Evolutionary conservation across 2,888 invertebrate genomes (phyloP).

Genomic region (Vannuccia rotundouncinata): DNA sequence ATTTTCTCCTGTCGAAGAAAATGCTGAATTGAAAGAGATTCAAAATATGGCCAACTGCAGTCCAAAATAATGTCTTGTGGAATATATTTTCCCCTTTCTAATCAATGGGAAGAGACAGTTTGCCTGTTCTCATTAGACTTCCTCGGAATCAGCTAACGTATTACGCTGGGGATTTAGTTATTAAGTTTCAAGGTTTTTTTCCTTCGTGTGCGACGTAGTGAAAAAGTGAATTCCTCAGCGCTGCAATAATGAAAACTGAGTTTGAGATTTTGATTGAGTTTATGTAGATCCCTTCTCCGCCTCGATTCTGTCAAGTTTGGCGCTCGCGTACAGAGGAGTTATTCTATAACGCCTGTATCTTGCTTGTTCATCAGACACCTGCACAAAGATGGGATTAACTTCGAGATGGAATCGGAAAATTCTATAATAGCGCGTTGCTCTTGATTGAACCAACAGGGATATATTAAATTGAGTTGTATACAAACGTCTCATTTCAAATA

Average conservation of each 20-base stretch:
- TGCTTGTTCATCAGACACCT: neutral
- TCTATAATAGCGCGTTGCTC: neutral
- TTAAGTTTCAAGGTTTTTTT: conserved; percentile 7
- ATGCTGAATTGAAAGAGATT: conserved; percentile 20
- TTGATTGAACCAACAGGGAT: neutral
- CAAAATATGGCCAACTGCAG: conserved; percentile 3
- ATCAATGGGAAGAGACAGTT: conserved; percentile 8
- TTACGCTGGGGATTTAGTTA: conserved; percentile 14
- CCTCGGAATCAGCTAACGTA: neutral
- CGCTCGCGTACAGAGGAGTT: neutral
- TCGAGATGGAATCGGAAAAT: conserved; percentile 2
- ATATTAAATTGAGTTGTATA: neutral
- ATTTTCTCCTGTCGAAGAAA: conserved; percentile 7
- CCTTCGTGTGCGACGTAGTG: neutral
- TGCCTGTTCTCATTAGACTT: neutral
- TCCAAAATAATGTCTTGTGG: neutral
- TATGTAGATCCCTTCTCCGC: neutral
- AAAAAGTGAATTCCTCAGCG: neutral
- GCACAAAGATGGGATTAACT: conserved; percentile 13
- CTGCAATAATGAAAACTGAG: neutral
- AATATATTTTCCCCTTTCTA: neutral
- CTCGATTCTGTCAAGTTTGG: neutral
- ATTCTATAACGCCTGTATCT: neutral
- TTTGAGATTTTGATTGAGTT: conserved; percentile 7
- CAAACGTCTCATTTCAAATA: neutral